Conservation (phyloP, 2,888 invertebrate species). For the Eledona agricola region DNA sequence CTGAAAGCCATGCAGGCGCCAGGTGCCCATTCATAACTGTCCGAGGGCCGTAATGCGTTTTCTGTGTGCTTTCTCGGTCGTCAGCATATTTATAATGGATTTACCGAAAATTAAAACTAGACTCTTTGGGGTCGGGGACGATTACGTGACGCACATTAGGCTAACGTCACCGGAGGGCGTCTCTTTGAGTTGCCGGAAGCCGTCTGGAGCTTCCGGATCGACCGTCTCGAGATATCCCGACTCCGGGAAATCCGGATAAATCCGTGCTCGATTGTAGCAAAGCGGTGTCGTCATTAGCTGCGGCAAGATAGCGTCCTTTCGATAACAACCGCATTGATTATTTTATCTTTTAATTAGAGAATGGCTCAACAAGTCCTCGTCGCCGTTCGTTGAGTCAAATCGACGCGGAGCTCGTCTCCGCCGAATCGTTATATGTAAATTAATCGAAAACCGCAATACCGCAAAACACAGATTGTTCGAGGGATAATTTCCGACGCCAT, state of each 20-base stretch:
- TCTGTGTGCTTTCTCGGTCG: slow-evolving; percentile 19
- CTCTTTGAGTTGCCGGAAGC: slow-evolving; percentile 36
- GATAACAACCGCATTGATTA: slow-evolving; percentile 28
- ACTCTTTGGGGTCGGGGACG: too few species aligned
- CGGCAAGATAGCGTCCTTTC: slow-evolving; percentile 30
- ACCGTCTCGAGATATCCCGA: slow-evolving; percentile 33
- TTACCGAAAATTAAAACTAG: slow-evolving; percentile 3
- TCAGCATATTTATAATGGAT: slow-evolving; percentile 32
- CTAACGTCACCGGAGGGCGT: slow-evolving; percentile 31
- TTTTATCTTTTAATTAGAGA: slow-evolving; percentile 36
- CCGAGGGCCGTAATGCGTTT: slow-evolving; percentile 21
- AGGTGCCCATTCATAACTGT: slow-evolving; percentile 35
- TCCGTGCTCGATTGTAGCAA: slow-evolving; percentile 36
- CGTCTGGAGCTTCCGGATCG: slow-evolving; percentile 34
- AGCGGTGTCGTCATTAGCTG: slow-evolving; percentile 36
- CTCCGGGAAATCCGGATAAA: slow-evolving; percentile 37
- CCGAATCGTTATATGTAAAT: too few species aligned
- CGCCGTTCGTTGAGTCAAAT: too few species aligned
- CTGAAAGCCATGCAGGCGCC: slow-evolving; percentile 24
- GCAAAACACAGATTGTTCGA: too few species aligned
- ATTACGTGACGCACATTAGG: slow-evolving; percentile 30
- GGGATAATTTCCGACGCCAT: too few species aligned
- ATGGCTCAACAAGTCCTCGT: too few species aligned
- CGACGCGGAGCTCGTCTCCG: too few species aligned
- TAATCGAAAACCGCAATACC: too few species aligned